A percentile compares a stretch with the other conserved stretches of the same genome.
Conservation (phyloP, 2,797 vertebrate genomes). For the Crax fasciolata region DNA sequence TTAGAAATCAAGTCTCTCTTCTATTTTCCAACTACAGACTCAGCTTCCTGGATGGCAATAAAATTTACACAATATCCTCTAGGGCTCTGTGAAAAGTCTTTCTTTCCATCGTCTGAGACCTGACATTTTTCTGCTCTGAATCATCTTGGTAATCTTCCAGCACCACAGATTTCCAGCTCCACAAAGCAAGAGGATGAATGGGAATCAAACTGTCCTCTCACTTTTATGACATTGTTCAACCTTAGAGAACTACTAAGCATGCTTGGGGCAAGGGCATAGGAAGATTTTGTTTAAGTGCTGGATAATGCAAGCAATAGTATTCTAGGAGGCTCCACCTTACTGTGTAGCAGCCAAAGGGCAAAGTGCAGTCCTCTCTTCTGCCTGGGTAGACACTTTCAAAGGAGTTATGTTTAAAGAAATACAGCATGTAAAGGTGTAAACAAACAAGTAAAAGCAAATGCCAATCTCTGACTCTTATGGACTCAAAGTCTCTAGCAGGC, state of each 20-base stretch:
- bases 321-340: neutral
- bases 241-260: neutral
- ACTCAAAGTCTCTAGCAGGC: neutral
- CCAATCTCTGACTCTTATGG: neutral
- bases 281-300: no score
- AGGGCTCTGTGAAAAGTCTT: neutral
- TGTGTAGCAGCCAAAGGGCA: neutral
- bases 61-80: neutral
- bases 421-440: neutral
- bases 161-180: neutral
- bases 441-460: neutral
- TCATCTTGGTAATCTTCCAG: neutral
- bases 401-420: neutral
- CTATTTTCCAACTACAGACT: neutral
- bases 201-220: neutral
- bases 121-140: neutral
- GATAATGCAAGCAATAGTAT: no score
- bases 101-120: no score
- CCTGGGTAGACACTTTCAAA: neutral
- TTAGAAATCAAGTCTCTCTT: neutral
- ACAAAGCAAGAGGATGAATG: rapidly evolving
- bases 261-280: neutral
- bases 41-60: neutral
- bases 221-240: rapidly evolving
- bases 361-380: neutral